Base-by-base conservation (phyloP, 2,888 invertebrate genomes). In the Coenonympha glycerion region DNA sequence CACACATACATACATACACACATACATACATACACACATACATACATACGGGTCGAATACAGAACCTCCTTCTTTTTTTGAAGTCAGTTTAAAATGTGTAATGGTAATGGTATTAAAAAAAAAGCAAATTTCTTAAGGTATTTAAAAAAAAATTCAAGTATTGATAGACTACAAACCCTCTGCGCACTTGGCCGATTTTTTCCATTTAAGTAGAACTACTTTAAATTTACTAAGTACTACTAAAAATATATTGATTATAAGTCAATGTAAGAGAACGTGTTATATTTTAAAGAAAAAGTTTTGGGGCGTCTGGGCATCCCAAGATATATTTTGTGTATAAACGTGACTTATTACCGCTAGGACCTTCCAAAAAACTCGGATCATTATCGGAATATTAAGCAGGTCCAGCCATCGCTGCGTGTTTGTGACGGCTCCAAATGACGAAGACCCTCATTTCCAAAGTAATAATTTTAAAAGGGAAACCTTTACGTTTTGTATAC, bases 361-460 rank as follows among this genome's bases (percentile, higher is more conserved):
- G 41, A 31, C 45, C 37, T 21, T 28, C 21, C 31, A 11, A 41
- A 39, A n/a, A 55, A 52, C 18, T 49, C 47, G 31, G 42, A 44
- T 53, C 42, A 44, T 42, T 53, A 30, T 44, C 37, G 33, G 40
- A 46, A 47, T 52, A 28, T 49, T 47, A 39, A 41, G 42, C 28
- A 21, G 34, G 19, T 26, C 31, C 16, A 8, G 18, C 26, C 36
- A 34, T 6, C 37, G 31, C 36, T 36, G 47, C 33, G 45, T 50
- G 50, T 48, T 48, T 47, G 47, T 50, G 50, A 50, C 47, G 44
- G 34, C 36, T 50, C 49, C 9, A 50, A 53, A 46, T 41, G 47
- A 48, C 11, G 24, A 24, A 42, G 28, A 53, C 45, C 47, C 53
- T 48, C 44, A 56, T 53, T 53, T 41, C 22, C 18, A 47, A 44